Evolutionary conservation across 2,113 vertebrate species (phyloP).

Genomic region (Andinoacara biseriatus): DNA sequence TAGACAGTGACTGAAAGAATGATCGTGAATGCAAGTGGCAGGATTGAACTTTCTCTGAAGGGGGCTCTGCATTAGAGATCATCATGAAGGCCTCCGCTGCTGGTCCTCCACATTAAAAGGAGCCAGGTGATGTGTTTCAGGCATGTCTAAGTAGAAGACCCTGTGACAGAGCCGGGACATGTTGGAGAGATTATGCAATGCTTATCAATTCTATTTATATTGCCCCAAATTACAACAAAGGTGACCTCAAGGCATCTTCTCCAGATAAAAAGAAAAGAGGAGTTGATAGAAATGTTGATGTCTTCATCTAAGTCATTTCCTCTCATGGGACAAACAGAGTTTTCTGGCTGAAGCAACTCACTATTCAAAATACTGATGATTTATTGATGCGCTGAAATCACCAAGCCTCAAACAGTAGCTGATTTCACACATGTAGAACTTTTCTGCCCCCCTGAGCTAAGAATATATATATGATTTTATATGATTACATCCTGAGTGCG

Average conservation of each 20-base stretch:
- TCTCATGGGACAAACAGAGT: neutral
- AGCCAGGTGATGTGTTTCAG: neutral
- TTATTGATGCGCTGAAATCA: neutral
- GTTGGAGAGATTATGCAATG: neutral
- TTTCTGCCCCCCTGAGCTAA: no score
- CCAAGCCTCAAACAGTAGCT: neutral
- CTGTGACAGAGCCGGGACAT: neutral
- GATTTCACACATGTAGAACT: neutral
- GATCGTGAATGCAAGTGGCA: neutral
- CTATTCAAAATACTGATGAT: neutral
- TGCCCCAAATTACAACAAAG: no score
- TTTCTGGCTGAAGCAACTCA: neutral
- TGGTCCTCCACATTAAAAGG: neutral
- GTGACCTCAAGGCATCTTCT: no score
- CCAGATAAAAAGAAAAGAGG: neutral
- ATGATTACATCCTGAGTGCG: no score
- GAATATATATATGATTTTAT: no score
- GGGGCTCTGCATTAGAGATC: neutral
- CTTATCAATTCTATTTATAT: no score
- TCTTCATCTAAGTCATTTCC: neutral
- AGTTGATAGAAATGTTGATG: neutral
- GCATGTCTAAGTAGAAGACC: neutral
- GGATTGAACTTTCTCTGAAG: neutral
- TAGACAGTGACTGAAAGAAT: no score
- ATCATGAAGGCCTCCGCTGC: neutral